Percentiles rank a stretch among this genome's conserved stretches.
Conservation (phyloP, 2,797 vertebrate species). For the Microctenopoma steveboyesi region DNA sequence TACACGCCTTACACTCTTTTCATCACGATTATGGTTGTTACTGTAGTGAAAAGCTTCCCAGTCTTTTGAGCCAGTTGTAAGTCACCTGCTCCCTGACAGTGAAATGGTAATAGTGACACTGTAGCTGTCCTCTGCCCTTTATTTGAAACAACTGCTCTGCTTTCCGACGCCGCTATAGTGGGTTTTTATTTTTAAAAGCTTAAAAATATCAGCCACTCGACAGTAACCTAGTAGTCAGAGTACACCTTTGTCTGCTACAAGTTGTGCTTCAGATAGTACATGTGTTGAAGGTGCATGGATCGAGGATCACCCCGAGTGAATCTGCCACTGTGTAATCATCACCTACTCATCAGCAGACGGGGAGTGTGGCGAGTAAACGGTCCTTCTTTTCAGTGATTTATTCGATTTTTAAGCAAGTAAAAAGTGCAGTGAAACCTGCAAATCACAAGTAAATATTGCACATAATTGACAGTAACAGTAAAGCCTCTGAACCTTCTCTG, state of each 20-base stretch:
- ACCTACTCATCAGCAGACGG: conserved; percentile 60
- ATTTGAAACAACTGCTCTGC: conserved; percentile 39
- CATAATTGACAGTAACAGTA: conserved; percentile 35
- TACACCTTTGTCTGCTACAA: conserved; percentile 52
- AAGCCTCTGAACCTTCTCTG: conserved; percentile 26
- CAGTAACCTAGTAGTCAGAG: conserved; percentile 37
- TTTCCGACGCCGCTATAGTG: conserved; percentile 33
- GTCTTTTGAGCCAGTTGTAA: conserved; percentile 21
- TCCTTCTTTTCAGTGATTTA: conserved; percentile 48
- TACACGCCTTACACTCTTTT: conserved; percentile 11
- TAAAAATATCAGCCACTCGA: conserved; percentile 5
- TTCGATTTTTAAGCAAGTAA: conserved; percentile 41
- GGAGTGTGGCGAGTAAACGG: conserved; percentile 57
- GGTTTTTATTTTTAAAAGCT: conserved; percentile 59
- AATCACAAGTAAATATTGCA: conserved; percentile 49
- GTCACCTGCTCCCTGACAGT: conserved; percentile 22
- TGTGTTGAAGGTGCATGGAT: conserved; percentile 52
- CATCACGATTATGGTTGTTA: conserved; percentile 24
- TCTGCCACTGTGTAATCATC: conserved; percentile 58
- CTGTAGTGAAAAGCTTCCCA: conserved; percentile 3
- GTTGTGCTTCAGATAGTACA: conserved; percentile 61
- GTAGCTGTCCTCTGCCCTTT: conserved; percentile 27
- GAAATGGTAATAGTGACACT: conserved; percentile 28
- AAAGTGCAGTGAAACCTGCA: conserved; percentile 40
- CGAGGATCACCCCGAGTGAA: conserved; percentile 56